Base-by-base conservation (phyloP, 1,140 invertebrate genomes). In the Eueides isabella region DNA sequence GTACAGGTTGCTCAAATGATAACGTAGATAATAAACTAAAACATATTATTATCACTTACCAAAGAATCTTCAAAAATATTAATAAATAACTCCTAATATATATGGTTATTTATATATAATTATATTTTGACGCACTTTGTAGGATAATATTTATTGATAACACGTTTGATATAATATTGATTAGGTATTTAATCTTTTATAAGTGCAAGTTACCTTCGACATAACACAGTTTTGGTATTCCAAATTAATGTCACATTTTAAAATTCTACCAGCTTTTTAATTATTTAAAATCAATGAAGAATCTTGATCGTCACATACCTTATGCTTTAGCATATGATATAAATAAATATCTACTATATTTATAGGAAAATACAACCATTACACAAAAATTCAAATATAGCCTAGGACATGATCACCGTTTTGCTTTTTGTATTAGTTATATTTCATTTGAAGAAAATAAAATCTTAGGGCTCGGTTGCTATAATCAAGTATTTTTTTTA, bases 1-100 rank as follows among this genome's bases (percentile, higher is more conserved):
- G 74, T 72, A 79, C 75, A 77, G 75, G 67, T 26, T 79, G 75
- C 29, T 77, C 5, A 61, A n/a, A 66, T 63, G 41, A 44, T 67
- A 67, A 67, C 31, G 31, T 61, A 31, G 44, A 73, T 67, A 66
- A 41, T 35, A 55, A 5, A 67, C 12, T n/a, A 19, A 64, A 35
- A 64, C 29, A 38, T 67, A n/a, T 67, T 38, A 38, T 38, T 67
- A 67, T 67, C 65, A 67, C 11, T 55, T 23, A 9, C 23, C 23
- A 55, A 9, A 55, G 48, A 55, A 55, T 55, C 48, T 55, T 55
- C 19, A 11, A 26, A 55, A 55, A 55, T 55, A 55, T 23, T 55
- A 12, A 55, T 23, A 23, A 26, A 55, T 19, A 19, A 44, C n/a
- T 19, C 7, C 41, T n/a, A n/a, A 44, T 9, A 44, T 5, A 2